Conservation (phyloP, 2,797 vertebrate species). For the Eremophila alpestris region DNA sequence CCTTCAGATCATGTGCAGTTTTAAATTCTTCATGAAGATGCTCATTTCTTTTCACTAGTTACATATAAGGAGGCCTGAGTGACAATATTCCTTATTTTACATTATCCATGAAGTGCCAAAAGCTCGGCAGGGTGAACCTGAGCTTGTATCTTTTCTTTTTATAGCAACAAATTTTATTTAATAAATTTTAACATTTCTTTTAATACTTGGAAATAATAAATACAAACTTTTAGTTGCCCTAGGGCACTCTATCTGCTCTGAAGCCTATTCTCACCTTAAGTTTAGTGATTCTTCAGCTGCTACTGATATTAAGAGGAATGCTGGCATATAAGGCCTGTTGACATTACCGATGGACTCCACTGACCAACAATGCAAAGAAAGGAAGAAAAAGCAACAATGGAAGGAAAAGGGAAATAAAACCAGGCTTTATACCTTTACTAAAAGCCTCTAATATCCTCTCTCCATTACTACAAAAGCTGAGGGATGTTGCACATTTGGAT, state of each 20-base stretch:
- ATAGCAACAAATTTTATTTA: not conserved
- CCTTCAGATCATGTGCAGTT: not conserved
- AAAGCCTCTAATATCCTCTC: conserved; percentile 4
- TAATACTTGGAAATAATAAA: not conserved
- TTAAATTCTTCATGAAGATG: not conserved
- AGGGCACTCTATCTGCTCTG: not conserved
- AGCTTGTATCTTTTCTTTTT: not conserved
- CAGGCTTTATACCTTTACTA: not conserved
- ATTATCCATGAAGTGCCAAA: not conserved
- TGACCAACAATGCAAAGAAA: not conserved
- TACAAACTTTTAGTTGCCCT: not conserved
- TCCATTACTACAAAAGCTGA: conserved; percentile 4
- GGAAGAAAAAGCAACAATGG: not conserved
- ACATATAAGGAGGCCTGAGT: not conserved
- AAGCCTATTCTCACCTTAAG: not conserved
- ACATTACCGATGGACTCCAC: not conserved
- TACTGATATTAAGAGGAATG: not conserved
- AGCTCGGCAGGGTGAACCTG: not conserved
- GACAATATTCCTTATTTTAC: not conserved
- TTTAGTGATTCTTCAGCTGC: not conserved
- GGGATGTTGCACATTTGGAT: not conserved
- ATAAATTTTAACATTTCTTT: not conserved
- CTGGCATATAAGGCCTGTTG: not conserved
- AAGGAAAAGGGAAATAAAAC: conserved; percentile 27
- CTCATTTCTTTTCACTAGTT: not conserved